Percentiles rank a stretch among this genome's conserved stretches.
These are phyloP conservation scores for Coptotermes formosanus DNA, from an alignment of 1,140 invertebrate genomes.

Conservation along the genomic window DNA sequence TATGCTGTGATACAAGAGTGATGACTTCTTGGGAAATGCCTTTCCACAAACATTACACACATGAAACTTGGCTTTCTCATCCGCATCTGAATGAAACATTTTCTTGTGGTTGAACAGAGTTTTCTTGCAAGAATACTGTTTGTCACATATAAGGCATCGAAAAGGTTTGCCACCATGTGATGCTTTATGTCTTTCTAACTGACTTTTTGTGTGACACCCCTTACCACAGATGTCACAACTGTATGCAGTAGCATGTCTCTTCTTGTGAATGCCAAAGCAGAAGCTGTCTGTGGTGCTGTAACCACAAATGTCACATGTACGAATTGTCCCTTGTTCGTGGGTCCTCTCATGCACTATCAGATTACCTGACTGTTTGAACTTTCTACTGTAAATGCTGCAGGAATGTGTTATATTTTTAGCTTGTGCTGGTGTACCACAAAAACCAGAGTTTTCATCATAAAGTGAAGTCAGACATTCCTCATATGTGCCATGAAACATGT, in stretches of 20 bases:
- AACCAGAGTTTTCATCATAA: background rate
- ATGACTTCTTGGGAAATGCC: constrained; percentile 33
- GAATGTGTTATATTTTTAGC: background rate
- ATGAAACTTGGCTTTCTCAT: constrained; percentile 17
- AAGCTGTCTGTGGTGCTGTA: constrained; percentile 41
- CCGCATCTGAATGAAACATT: background rate
- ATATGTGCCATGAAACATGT: background rate
- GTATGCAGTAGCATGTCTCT: constrained; percentile 45
- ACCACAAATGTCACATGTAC: constrained; percentile 43
- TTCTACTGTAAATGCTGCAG: background rate
- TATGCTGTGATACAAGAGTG: constrained; percentile 41
- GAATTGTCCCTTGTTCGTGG: background rate
- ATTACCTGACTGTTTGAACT: background rate
- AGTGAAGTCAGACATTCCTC: background rate
- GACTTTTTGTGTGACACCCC: background rate
- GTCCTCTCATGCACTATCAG: constrained; percentile 11
- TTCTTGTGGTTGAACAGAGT: constrained; percentile 12
- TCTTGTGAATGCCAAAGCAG: constrained; percentile 42
- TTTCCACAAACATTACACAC: constrained; percentile 34
- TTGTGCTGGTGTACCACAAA: too few species aligned
- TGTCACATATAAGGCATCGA: constrained; percentile 1
- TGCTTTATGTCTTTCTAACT: background rate
- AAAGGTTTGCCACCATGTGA: constrained; percentile 4
- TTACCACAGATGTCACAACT: constrained; percentile 20
- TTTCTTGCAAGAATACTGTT: background rate